A percentile compares a stretch with the other conserved stretches of the same genome.
These are phyloP conservation scores for Athalia circularis DNA, from an alignment of 2,888 invertebrate species.

Conservation along the genomic window DNA sequence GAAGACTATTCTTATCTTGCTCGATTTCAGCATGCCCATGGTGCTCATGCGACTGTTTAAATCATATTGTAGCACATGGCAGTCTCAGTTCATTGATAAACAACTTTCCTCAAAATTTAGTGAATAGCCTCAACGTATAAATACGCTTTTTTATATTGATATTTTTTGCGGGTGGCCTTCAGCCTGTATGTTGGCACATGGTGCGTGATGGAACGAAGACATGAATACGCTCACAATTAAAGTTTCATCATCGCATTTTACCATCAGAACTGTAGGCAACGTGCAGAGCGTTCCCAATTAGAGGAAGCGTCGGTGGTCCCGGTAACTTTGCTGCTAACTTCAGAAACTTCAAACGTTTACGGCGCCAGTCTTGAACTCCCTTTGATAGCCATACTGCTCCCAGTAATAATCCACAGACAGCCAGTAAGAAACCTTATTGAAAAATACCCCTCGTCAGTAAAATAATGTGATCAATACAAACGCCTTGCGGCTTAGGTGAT, in stretches of 20 bases:
- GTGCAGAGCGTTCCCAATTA: constrained; percentile 57
- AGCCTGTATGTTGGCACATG: too few relatives aligned
- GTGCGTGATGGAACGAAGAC: too few relatives aligned
- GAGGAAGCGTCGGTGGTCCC: constrained; percentile 55
- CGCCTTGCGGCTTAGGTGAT: too few relatives aligned
- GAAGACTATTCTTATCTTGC: too few relatives aligned
- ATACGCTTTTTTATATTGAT: too few relatives aligned
- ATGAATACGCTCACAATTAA: background rate
- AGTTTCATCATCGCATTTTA: constrained; percentile 21
- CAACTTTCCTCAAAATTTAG: too few relatives aligned
- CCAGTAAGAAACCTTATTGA: constrained; percentile 6
- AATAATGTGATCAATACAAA: too few relatives aligned
- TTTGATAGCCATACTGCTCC: constrained; percentile 43
- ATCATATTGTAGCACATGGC: background rate
- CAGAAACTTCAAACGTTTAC: constrained; percentile 47
- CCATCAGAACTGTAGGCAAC: constrained; percentile 56
- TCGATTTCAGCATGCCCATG: background rate
- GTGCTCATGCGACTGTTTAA: background rate
- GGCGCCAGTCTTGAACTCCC: constrained; percentile 49
- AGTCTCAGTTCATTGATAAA: too few relatives aligned
- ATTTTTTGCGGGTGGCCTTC: too few relatives aligned
- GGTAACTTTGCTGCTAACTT: constrained; percentile 53
- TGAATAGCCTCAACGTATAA: too few relatives aligned
- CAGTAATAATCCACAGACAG: constrained; percentile 23
- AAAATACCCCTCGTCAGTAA: background rate